A percentile compares a stretch with the other conserved stretches of the same genome.
These are phyloP conservation scores for Drosophila mojavensis DNA, from an alignment of 1,140 invertebrate genomes.

Conservation along the genomic window DNA sequence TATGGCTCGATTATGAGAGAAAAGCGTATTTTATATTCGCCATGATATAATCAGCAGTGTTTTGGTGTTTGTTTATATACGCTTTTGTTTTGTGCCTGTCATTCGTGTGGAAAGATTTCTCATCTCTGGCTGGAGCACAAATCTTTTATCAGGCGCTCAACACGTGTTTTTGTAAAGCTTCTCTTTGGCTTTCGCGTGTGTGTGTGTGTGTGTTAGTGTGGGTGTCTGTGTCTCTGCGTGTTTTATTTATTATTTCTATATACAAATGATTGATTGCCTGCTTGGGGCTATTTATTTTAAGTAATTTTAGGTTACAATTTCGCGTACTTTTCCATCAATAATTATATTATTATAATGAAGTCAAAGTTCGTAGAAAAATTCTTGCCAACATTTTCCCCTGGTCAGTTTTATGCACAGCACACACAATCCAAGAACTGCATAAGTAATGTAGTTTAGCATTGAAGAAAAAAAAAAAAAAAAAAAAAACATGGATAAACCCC, in stretches of 20 bases:
- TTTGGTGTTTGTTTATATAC: constrained; percentile 10
- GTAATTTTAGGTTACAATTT: constrained; percentile 38
- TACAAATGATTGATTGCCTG: constrained; percentile 48
- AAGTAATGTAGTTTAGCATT: not conserved
- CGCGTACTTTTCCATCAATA: constrained; percentile 35
- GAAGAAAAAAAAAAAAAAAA: too few species aligned
- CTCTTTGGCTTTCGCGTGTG: not conserved
- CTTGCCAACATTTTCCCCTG: not conserved
- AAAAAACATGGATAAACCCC: constrained; percentile 30
- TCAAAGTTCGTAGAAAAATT: not conserved
- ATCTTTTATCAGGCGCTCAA: constrained; percentile 32
- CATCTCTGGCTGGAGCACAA: constrained; percentile 3
- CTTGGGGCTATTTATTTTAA: constrained; percentile 22
- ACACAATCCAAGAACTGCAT: constrained; percentile 9
- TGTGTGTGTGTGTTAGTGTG: not conserved
- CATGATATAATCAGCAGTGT: not conserved
- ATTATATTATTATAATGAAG: constrained; percentile 19
- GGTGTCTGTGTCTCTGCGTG: constrained; percentile 22
- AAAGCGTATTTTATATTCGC: constrained; percentile 20
- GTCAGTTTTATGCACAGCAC: not conserved
- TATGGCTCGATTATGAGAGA: not conserved
- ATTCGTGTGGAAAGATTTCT: constrained; percentile 31
- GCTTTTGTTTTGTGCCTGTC: constrained; percentile 34
- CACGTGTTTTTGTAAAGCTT: constrained; percentile 31
- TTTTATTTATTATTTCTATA: constrained; percentile 7